These are phyloP conservation scores for Urechis unicinctus DNA, from an alignment of 2,888 invertebrate genomes.

Conservation along the genomic window DNA sequence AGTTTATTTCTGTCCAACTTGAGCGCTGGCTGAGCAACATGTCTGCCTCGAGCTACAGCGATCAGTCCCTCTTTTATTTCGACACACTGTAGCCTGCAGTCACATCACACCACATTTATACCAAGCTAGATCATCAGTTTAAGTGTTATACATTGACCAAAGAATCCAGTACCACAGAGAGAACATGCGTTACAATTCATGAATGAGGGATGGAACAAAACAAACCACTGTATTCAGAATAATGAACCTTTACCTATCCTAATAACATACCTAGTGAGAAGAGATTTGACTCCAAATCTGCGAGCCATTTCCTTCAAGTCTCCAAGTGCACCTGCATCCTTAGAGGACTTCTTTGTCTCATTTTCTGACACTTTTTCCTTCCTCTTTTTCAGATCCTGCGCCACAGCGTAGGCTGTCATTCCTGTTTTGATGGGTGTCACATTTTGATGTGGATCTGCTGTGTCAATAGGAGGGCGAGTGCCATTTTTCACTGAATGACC, in stretches of 20 bases:
- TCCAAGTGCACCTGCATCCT: constrained; percentile 28
- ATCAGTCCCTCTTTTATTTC: constrained; percentile 26
- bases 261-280: constrained; percentile 29
- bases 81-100: constrained; percentile 34
- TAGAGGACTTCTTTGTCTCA: neutral
- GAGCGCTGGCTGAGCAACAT: constrained; percentile 38
- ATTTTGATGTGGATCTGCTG: no score
- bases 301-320: constrained; percentile 36
- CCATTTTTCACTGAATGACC: constrained; percentile 29
- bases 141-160: no score
- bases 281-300: constrained; percentile 38
- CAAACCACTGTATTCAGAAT: neutral
- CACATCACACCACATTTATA: neutral
- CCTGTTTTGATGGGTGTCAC: no score
- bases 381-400: no score
- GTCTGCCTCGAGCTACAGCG: constrained; percentile 23
- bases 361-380: constrained; percentile 18
- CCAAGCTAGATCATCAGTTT: no score
- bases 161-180: no score
- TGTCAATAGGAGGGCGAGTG: no score
- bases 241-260: no score
- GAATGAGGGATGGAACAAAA: no score
- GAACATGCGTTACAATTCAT: no score
- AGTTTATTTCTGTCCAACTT: constrained; percentile 54
- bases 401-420: no score